Conservation (phyloP, 2,888 invertebrate genomes). For the Amblyjoppa fuscipennis region DNA sequence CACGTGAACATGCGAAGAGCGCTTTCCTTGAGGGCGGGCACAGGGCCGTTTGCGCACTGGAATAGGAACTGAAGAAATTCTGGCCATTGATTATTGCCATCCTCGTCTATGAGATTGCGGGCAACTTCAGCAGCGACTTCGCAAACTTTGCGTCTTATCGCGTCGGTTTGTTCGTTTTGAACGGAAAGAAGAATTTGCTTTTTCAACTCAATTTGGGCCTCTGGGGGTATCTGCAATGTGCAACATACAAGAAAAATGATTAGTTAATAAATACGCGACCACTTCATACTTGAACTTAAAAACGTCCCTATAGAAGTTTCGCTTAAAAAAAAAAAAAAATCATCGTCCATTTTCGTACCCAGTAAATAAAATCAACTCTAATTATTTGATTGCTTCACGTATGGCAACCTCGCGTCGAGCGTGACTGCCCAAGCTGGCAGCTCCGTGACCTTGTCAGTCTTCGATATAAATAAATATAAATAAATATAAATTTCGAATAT, state of each 20-base stretch:
- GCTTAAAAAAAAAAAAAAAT: not conserved
- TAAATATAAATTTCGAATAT: too few relatives aligned
- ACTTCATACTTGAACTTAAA: not conserved
- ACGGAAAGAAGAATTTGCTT: slow-evolving; percentile 94
- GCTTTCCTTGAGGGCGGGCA: slow-evolving; percentile 94
- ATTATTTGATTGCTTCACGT: not conserved
- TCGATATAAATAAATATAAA: too few relatives aligned
- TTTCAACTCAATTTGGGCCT: slow-evolving; percentile 94
- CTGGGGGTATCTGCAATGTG: slow-evolving; percentile 88
- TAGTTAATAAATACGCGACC: not conserved
- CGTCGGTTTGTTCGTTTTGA: slow-evolving; percentile 93
- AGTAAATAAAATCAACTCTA: not conserved
- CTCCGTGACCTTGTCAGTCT: too few relatives aligned
- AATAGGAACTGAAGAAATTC: slow-evolving; percentile 98
- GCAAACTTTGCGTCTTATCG: slow-evolving; percentile 95
- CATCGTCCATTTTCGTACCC: not conserved
- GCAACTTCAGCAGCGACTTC: slow-evolving; percentile 99
- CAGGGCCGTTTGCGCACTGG: slow-evolving; percentile 95
- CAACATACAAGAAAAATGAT: not conserved
- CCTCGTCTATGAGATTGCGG: slow-evolving; percentile 97
- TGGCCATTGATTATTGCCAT: slow-evolving; percentile 98
- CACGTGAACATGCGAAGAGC: slow-evolving; percentile 98
- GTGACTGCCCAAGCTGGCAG: too few relatives aligned
- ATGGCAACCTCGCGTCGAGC: too few relatives aligned
- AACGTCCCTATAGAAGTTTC: too few relatives aligned